These are phyloP conservation scores for Mizuhopecten yessoensis DNA, from an alignment of 1,140 invertebrate genomes.

Conservation along the genomic window DNA sequence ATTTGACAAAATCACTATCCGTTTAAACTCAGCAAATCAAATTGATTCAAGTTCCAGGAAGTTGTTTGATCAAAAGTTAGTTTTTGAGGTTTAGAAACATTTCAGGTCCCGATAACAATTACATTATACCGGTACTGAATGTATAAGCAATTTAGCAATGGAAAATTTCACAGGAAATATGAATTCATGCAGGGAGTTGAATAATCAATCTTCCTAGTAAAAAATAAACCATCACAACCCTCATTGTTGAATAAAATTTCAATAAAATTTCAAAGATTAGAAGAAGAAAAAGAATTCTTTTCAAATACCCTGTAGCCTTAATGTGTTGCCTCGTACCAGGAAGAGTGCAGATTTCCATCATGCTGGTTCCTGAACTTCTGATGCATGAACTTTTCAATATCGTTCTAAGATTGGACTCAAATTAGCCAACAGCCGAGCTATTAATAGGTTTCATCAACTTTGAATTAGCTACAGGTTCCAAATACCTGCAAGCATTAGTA, in stretches of 20 bases:
- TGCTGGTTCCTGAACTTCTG: not conserved
- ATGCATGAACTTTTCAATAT: slow-evolving; percentile 28
- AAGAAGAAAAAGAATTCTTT: not conserved
- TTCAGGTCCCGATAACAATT: not conserved
- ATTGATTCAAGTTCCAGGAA: not conserved
- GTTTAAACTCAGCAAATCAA: not conserved
- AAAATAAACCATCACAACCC: slow-evolving; percentile 1
- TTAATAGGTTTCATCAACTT: not conserved
- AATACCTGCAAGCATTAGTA: not conserved
- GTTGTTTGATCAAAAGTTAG: not conserved
- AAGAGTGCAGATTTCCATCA: not conserved
- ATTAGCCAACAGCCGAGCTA: not conserved
- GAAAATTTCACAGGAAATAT: not conserved
- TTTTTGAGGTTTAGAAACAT: not conserved
- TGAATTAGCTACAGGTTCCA: not conserved
- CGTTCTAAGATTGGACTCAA: not conserved
- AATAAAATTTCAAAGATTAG: not conserved
- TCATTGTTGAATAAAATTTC: not conserved
- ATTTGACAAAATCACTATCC: too few relatives aligned
- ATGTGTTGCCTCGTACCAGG: not conserved
- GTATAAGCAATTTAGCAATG: not conserved
- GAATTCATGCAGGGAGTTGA: not conserved
- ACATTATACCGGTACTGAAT: not conserved
- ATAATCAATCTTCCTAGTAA: not conserved
- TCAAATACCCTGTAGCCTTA: slow-evolving; percentile 3